Base-by-base conservation (phyloP, 2,888 invertebrate genomes). In the Atethmia centrago region DNA sequence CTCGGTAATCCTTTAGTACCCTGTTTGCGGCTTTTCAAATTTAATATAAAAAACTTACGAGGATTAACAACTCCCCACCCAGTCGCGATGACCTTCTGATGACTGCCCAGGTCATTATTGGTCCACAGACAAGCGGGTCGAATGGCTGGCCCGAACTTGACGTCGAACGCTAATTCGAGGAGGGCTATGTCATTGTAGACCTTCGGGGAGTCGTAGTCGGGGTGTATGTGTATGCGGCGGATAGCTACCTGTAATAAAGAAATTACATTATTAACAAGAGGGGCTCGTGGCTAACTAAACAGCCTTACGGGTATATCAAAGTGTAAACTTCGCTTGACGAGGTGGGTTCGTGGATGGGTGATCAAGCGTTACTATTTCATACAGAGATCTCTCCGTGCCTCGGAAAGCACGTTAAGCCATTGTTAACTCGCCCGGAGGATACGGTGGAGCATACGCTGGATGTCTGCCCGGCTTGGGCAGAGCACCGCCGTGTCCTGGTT, bases 131-230 rank as follows among this genome's bases (percentile, higher is more conserved):
- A 98, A 0, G 97, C 97, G 0, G 98, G 98, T 9, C 97, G 90
- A 0, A 98, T 94, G 70, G 92, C 95, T 0, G 94, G 89, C 10
- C 93, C 95, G 83, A 97, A 97, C 19, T 90, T 87, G 0, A 95
- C 96, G 1, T 96, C 93, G 0, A 90, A 87, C 0, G 89, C 90
- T 53, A 98, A 90, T 85, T 97, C 95, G 0, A 98, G 74, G 0
- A 98, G 91, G 0, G 97, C 97, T 67, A 98, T 97, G 85, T 98
- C 98, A 83, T 97, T 94, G 92, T 98, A 98, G 28, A 96, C 95
- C 0, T 88, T 84, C 0, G 97, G 96, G 0, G 96, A 94, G 0
- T 89, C 90, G 91, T 97, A 97, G 0, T 94, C 88, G 0, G 97
- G 97, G 86, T 98, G 97, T 3, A 92, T 90, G 74, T 94, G 92